phyloP scores from a whole-genome alignment of 2,797 vertebrate genomes.

The Lepus townsendii region DNA sequence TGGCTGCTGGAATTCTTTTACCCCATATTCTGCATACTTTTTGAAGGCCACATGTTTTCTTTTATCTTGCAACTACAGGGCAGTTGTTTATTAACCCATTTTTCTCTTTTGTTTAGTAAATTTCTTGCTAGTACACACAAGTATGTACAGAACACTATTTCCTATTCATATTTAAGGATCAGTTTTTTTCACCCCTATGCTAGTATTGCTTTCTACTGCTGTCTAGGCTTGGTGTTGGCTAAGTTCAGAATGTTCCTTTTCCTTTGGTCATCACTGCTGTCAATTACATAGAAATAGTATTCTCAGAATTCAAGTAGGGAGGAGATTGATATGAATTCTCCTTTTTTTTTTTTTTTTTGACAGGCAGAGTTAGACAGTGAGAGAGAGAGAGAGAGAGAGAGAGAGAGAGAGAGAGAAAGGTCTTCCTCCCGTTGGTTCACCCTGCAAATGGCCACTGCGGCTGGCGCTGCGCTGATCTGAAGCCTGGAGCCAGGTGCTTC shows the following conservation, averaged over 20 bases:
- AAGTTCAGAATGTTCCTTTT: background rate
- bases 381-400: no score
- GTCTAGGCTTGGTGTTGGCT: background rate
- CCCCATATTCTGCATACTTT: background rate
- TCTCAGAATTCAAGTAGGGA: background rate
- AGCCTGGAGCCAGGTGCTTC: no score
- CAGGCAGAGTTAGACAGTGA: no score
- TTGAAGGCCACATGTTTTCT: background rate
- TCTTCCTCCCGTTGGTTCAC: no score
- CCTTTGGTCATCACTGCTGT: background rate
- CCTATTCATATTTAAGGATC: background rate
- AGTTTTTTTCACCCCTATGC: background rate
- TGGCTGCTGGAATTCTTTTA: background rate
- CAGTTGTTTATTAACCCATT: conserved; percentile 7
- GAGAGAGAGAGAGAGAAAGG: no score
- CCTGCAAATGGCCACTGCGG: no score
- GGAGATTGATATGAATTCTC: background rate
- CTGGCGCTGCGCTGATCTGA: no score
- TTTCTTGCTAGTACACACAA: background rate
- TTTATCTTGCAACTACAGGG: background rate
- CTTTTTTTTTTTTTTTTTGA: no score
- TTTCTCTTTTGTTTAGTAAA: conserved; percentile 13
- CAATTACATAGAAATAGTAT: background rate
- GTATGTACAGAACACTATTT: background rate
- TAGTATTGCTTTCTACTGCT: background rate